Base-by-base conservation (phyloP, 2,113 vertebrate species). In the Dipodomys merriami region DNA sequence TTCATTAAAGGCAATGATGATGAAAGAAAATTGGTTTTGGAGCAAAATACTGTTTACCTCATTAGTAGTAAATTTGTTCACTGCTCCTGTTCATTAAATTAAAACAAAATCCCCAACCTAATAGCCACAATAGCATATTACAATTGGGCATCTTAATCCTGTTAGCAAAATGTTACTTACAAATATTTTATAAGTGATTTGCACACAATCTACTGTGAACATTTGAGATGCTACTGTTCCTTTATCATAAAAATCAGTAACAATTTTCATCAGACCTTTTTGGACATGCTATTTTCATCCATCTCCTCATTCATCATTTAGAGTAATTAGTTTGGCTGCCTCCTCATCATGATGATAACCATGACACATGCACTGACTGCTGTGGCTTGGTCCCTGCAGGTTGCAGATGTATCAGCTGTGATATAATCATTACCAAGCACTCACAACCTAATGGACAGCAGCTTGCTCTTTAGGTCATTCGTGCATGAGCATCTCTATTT, bases 21-120 rank as follows among this genome's bases (percentile, higher is more conserved):
- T 96, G 95, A 95, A 95, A 89, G 53, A 96, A 96, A 91, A 95
- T 82, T 96, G 92, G 86, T 96, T 95, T 77, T 91, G 80, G 87
- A 96, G 90, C 82, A 97, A 97, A 97, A 95, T 92, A 94, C 86
- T 83, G n/a, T 93, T 96, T 89, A 91, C 74, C 91, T 27, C 87
- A 96, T 93, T 88, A 60, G 83, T 94, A 88, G 95, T 88, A 93
- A 80, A 95, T 96, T 90, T 88, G 86, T 96, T 91, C 68, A 73
- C 68, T 94, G 49, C 11, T 78, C 74, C 15, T 96, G 71, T 91
- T 97, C 93, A 97, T 96, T 88, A 92, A 88, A 86, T 84, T 82
- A 62, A 86, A 91, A 90, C 49, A 39, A 25, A 12, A 74, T 82
- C 62, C 10, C 25, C 23, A 80, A 46, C 49, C 46, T 23, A 94